Evolutionary conservation across 1,140 invertebrate genomes (phyloP).

Genomic region (Latrodectus geometricus): DNA sequence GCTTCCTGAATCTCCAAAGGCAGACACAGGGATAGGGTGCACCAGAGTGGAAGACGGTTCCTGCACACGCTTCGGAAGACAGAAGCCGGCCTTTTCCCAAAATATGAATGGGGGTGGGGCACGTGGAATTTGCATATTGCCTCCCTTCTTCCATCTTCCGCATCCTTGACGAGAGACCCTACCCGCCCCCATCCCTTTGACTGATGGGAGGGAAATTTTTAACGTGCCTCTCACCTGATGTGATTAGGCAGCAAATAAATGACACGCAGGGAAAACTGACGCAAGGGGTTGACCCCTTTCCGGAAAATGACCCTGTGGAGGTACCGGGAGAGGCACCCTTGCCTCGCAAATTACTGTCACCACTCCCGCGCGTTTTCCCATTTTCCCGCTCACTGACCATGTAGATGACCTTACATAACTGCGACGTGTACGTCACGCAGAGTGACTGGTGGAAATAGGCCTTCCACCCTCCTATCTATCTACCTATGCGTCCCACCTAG

Average conservation of each 20-base stretch:
- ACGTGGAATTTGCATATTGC: constrained; percentile 58
- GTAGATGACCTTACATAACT: constrained; percentile 60
- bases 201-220: constrained; percentile 51
- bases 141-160: constrained; percentile 41
- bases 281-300: constrained; percentile 8
- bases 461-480: neutral
- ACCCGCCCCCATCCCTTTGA: constrained; percentile 9
- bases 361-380: constrained; percentile 41
- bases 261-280: constrained; percentile 19
- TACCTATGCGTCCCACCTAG: constrained; percentile 30
- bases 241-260: constrained; percentile 60
- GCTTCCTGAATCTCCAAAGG: constrained; percentile 49
- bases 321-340: constrained; percentile 7
- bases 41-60: constrained; percentile 22
- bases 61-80: constrained; percentile 25
- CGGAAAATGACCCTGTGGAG: constrained; percentile 4
- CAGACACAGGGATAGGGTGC: constrained; percentile 18
- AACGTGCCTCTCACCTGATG: constrained; percentile 58
- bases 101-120: constrained; percentile 20
- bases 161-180: constrained; percentile 39
- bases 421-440: constrained; percentile 42
- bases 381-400: constrained; percentile 60
- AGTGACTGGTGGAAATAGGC: neutral
- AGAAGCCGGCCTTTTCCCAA: constrained; percentile 2
- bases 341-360: constrained; percentile 42